Evolutionary conservation across 1,140 invertebrate genomes (phyloP), one percentile per base, ranked within the genome.

Genomic region (Zaprionus davidi): DNA sequence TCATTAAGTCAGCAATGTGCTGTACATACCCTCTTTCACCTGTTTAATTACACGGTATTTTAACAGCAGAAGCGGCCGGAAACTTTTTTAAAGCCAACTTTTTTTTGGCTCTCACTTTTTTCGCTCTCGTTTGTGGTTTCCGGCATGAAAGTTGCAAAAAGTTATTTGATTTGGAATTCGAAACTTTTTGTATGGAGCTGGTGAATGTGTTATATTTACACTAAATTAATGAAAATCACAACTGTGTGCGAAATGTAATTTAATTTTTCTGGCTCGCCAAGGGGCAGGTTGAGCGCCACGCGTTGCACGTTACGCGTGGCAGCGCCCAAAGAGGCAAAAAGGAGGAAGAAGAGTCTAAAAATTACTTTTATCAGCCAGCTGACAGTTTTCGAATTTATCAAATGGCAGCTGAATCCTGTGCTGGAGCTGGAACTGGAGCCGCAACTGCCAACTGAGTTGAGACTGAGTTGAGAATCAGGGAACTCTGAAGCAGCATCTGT

Each of bases 161-260:
- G 78, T 87, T 87, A 87, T 88, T 87, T 87, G 84, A 87, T 88
- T 87, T 84, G 78, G 74, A 84, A 84, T 82, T 82, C 73, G 64
- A 66, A 83, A 76, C 66, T 87, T 80, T 72, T 59, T 71, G 62
- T 83, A 53, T 70, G 56, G 38, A 46, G 7, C 64, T 66, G 62
- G 46, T 83, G 53, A 71, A 70, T 83, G 58, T 84, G 73, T 86
- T 82, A 64, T 87, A 72, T 84, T 82, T 81, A 79, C 78, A 84
- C 84, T 78, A 87, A 87, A 84, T 87, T 87, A 87, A 87, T 87
- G 84, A 88, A 88, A 87, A 87, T 88, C 84, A 87, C 74, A 87
- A 88, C 81, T 88, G 83, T 81, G 84, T 78, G 84, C 84, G 78
- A 81, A 87, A 88, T 88, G 74, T 88, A 88, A 87, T 87, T 88